These are phyloP conservation scores for Drosophila sturtevanti DNA, from an alignment of 1,140 invertebrate species.

Conservation along the genomic window DNA sequence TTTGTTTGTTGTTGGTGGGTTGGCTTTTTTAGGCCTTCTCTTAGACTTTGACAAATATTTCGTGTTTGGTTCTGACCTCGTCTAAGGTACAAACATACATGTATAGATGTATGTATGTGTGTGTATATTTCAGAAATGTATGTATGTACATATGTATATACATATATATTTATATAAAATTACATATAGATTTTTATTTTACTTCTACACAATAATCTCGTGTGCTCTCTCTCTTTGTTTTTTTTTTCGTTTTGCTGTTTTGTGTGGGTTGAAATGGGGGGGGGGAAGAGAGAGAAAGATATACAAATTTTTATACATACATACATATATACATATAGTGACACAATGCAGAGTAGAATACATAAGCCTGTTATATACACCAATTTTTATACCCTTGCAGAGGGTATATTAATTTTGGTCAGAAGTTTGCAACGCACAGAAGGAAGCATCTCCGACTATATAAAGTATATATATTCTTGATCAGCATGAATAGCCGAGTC, in stretches of 20 bases:
- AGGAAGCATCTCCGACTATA: too few relatives aligned
- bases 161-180: not conserved
- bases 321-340: not conserved
- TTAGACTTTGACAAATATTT: not conserved
- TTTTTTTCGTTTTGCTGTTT: not conserved
- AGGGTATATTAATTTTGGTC: too few relatives aligned
- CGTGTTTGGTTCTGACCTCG: conserved; percentile 5
- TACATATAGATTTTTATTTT: conserved; percentile 4
- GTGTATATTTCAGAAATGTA: not conserved
- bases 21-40: not conserved
- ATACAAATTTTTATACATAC: not conserved
- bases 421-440: too few relatives aligned
- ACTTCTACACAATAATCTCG: conserved; percentile 5
- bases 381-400: too few relatives aligned
- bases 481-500: too few relatives aligned
- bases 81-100: not conserved
- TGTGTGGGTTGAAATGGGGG: not conserved
- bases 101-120: not conserved
- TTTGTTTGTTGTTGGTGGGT: not conserved
- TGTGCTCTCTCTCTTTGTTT: not conserved
- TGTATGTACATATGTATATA: not conserved
- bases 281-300: not conserved
- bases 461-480: too few relatives aligned
- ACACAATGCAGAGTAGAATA: conserved; percentile 3
- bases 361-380: conserved; percentile 4